Conservation (phyloP, 2,113 vertebrate species). For the Octodon degus region DNA sequence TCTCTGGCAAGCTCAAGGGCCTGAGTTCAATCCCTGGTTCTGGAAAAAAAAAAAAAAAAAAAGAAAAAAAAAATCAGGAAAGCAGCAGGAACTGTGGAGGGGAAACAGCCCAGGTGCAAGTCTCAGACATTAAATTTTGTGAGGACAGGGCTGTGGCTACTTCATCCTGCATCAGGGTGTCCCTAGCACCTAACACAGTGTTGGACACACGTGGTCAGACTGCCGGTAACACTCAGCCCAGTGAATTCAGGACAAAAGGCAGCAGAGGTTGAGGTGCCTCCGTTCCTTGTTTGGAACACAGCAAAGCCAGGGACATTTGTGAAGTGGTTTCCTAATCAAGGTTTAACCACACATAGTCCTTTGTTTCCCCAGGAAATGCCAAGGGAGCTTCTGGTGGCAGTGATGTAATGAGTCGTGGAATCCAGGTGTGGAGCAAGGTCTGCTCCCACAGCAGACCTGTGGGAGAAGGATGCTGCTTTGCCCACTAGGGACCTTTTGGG, state of each 20-base stretch:
- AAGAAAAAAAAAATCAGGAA: neutral
- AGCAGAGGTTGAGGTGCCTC: neutral
- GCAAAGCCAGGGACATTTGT: neutral
- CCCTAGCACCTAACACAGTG: neutral
- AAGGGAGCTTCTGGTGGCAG: constrained; percentile 44
- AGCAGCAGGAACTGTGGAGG: neutral
- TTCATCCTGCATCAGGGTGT: accelerated
- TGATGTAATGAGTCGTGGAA: neutral
- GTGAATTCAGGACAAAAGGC: neutral
- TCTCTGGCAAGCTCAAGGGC: too few species aligned
- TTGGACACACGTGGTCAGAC: accelerated
- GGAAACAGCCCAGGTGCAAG: accelerated
- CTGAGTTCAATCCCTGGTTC: too few species aligned
- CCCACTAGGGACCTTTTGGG: neutral
- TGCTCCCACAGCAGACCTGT: too few species aligned
- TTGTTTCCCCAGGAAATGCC: neutral
- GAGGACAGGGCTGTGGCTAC: neutral
- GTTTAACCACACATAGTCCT: neutral
- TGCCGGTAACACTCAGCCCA: accelerated
- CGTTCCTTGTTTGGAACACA: neutral
- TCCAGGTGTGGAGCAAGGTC: neutral
- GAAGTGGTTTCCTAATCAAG: constrained; percentile 53
- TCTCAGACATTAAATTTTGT: accelerated
- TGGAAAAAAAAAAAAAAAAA: too few species aligned
- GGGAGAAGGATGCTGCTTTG: accelerated